A percentile compares a stretch with the other conserved stretches of the same genome.
phyloP scores from a whole-genome alignment of 2,888 invertebrate genomes.

The Merodon equestris region DNA sequence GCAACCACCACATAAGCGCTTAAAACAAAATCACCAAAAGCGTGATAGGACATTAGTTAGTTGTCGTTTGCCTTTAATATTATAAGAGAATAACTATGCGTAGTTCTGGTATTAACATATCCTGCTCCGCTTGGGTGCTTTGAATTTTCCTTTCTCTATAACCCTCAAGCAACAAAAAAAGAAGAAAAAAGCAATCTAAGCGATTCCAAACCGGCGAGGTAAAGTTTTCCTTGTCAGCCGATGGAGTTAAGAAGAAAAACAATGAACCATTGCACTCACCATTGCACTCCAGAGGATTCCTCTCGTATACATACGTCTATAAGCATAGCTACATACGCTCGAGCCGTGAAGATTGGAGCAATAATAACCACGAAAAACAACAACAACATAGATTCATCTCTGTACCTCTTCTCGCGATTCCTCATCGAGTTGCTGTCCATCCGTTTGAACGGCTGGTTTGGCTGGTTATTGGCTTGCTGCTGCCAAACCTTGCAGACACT shows the following conservation, averaged over 20 bases:
- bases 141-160: too few relatives aligned
- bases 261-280: too few relatives aligned
- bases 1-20: too few relatives aligned
- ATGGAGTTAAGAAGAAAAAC: not conserved
- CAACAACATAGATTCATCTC: too few relatives aligned
- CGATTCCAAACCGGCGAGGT: not conserved
- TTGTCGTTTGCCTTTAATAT: too few relatives aligned
- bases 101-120: too few relatives aligned
- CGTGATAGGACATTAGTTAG: too few relatives aligned
- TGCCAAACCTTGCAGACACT: conserved; percentile 31
- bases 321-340: conserved; percentile 18
- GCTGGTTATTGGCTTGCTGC: conserved; percentile 16
- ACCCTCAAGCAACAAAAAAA: too few relatives aligned
- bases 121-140: too few relatives aligned
- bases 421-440: conserved; percentile 15
- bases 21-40: too few relatives aligned
- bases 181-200: too few relatives aligned
- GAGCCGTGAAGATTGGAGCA: conserved; percentile 67
- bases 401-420: not conserved
- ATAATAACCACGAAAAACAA: conserved; percentile 45
- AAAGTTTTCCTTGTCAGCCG: not conserved
- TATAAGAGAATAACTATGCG: too few relatives aligned
- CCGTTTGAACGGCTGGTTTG: conserved; percentile 12
- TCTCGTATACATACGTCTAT: not conserved
- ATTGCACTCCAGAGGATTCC: conserved; percentile 41